phyloP scores from a whole-genome alignment of 2,797 vertebrate species.

The Gymnoscopelus microlampas region DNA sequence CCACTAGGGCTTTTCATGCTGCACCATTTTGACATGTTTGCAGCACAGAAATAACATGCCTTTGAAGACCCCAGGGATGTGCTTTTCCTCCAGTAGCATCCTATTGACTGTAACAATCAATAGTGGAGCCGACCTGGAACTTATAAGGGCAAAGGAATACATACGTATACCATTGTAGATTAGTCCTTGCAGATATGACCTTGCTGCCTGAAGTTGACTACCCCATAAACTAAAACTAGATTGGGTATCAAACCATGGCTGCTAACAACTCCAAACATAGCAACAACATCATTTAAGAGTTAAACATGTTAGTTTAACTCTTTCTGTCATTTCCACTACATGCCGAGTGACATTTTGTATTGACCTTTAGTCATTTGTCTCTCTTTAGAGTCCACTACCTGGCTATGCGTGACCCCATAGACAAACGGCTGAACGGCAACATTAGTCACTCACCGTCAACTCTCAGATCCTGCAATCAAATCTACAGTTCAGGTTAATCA shows the following conservation, averaged over 20 bases:
- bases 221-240: neutral
- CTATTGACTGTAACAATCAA: slow-evolving; percentile 36
- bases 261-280: neutral
- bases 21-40: neutral
- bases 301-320: slow-evolving; percentile 6
- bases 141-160: slow-evolving; percentile 3
- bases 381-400: slow-evolving; percentile 10
- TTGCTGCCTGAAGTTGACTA: slow-evolving; percentile 1
- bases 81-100: slow-evolving; percentile 4
- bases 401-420: slow-evolving; percentile 26
- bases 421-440: slow-evolving; percentile 12
- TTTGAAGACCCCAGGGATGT: neutral
- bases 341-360: slow-evolving; percentile 1
- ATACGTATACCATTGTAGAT: neutral
- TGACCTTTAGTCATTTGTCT: neutral
- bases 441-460: neutral
- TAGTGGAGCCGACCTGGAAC: slow-evolving; percentile 15
- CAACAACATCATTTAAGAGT: too few species aligned
- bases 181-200: slow-evolving; percentile 6
- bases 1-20: slow-evolving; percentile 10
- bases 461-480: slow-evolving; percentile 14
- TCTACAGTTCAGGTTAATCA: neutral
- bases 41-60: neutral
- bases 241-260: too few species aligned
- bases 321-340: slow-evolving; percentile 5